These are phyloP conservation scores for Corvus hawaiiensis DNA, from an alignment of 2,113 vertebrate species.

Conservation along the genomic window DNA sequence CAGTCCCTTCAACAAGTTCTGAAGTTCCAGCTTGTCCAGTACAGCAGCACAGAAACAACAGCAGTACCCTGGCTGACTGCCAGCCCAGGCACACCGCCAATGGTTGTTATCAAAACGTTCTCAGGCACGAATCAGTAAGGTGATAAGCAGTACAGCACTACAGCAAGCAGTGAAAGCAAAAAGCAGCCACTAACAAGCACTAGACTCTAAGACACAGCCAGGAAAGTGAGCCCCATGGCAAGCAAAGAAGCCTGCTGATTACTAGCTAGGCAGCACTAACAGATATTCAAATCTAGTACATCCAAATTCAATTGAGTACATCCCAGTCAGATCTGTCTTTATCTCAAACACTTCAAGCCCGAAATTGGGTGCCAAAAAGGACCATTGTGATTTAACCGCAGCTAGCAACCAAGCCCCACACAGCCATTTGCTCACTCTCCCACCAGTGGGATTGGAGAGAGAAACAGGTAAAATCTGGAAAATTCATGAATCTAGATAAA, in stretches of 20 bases:
- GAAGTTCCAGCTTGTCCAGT: background rate
- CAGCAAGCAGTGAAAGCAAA: background rate
- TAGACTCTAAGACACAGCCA: background rate
- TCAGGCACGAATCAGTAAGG: background rate
- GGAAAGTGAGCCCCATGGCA: background rate
- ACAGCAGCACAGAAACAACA: background rate
- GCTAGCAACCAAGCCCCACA: background rate
- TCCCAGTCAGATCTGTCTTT: background rate
- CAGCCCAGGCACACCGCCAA: background rate
- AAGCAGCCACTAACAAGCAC: background rate
- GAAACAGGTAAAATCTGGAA: background rate
- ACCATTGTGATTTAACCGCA: rapidly evolving
- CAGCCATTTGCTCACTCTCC: background rate
- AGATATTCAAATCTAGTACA: background rate
- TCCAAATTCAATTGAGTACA: rapidly evolving
- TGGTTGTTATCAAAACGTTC: background rate
- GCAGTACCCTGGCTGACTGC: background rate
- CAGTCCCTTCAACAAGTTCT: background rate
- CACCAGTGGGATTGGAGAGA: rapidly evolving
- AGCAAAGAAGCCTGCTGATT: background rate
- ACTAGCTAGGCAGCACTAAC: too few species aligned
- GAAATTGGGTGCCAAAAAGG: background rate
- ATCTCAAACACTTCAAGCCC: background rate
- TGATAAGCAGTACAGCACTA: background rate
- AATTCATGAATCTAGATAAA: background rate